Percentiles rank a stretch among this genome's conserved stretches.
phyloP scores from a whole-genome alignment of 92 coral and sea anemone species.

The Hydrozoanthus gracilis region DNA sequence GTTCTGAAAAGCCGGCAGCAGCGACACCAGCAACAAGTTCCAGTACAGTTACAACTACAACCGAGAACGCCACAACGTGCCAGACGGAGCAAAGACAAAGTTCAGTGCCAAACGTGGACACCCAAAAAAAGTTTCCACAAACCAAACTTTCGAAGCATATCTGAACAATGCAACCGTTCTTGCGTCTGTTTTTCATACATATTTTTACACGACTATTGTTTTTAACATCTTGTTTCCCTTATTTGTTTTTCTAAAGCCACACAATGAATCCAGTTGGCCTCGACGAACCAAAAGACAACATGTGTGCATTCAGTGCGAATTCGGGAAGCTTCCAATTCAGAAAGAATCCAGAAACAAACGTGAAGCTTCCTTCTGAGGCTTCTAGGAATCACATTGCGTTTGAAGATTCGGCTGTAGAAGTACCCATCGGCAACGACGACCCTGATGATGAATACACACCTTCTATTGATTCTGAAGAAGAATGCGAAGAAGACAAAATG shows the following conservation, averaged over 20 bases:
- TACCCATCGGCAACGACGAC: background rate
- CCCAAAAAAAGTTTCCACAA: background rate
- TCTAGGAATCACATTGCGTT: background rate
- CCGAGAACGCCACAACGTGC: background rate
- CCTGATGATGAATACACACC: slow-evolving; percentile 22
- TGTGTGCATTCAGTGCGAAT: slow-evolving; percentile 13
- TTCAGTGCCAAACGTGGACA: background rate
- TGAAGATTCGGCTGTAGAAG: slow-evolving; percentile 8
- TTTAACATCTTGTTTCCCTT: too few relatives aligned
- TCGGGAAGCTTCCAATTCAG: background rate
- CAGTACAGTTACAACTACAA: background rate
- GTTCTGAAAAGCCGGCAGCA: background rate
- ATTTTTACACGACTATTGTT: background rate
- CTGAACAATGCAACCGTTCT: background rate
- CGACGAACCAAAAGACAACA: slow-evolving; percentile 1
- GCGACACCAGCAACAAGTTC: background rate
- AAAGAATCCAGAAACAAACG: background rate
- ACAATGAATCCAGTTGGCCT: slow-evolving; percentile 12
- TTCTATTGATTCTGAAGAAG: slow-evolving; percentile 15
- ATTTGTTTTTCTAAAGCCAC: slow-evolving; percentile 13
- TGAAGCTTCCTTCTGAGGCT: background rate
- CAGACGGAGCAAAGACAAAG: background rate
- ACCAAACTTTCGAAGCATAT: slow-evolving; percentile 5
- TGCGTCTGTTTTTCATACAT: background rate
- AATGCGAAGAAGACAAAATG: background rate